phyloP scores from a whole-genome alignment of 2,113 vertebrate species.

The Phylloscopus trochiloides region DNA sequence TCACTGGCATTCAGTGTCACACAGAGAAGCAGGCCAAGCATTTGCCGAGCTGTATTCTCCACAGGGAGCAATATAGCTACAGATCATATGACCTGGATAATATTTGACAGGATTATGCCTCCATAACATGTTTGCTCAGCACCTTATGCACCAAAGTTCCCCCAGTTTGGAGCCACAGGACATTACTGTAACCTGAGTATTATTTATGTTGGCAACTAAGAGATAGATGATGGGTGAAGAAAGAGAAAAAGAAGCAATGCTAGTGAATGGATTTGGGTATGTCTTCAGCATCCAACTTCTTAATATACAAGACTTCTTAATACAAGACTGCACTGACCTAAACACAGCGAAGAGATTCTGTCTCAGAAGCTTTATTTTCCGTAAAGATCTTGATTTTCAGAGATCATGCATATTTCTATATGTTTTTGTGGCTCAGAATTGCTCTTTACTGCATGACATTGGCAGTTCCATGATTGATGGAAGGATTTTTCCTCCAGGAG shows the following conservation, averaged over 20 bases:
- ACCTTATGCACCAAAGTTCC: neutral
- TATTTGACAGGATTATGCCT: slow-evolving; percentile 36
- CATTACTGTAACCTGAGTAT: slow-evolving; percentile 13
- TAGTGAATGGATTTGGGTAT: neutral
- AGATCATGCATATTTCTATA: neutral
- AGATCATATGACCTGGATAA: slow-evolving; percentile 31
- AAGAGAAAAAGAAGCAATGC: neutral
- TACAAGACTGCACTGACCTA: neutral
- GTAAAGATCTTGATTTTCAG: neutral
- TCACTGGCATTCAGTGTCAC: slow-evolving; percentile 16
- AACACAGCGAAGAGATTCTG: neutral
- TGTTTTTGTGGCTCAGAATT: neutral
- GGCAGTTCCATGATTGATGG: neutral
- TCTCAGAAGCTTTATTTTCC: neutral
- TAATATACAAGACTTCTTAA: neutral
- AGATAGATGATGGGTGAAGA: neutral
- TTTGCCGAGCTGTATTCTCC: neutral
- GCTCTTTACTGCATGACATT: neutral
- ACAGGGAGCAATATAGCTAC: neutral
- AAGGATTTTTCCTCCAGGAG: neutral
- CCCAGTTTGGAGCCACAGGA: neutral
- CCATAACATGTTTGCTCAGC: slow-evolving; percentile 21
- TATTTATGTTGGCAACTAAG: slow-evolving; percentile 33
- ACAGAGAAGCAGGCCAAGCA: neutral
- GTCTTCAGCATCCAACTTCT: neutral